Evolutionary conservation across 1,140 invertebrate species (phyloP).

Genomic region (Heliconius hewitsoni): DNA sequence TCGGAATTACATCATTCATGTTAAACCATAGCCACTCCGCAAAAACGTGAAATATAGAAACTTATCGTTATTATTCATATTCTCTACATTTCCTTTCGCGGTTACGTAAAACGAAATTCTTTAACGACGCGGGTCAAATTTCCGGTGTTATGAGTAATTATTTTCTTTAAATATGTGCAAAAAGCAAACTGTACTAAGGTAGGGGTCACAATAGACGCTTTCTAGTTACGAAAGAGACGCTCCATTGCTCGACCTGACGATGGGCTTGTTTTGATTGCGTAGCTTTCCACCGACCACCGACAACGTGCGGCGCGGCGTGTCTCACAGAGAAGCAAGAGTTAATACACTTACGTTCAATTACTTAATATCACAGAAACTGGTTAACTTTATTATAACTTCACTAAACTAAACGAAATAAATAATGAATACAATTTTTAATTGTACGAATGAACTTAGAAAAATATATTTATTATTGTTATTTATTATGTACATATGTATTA

Average conservation of each 20-base stretch:
- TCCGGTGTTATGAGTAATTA: conserved; percentile 37
- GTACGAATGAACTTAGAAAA: too few species aligned
- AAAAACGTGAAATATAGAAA: conserved; percentile 5
- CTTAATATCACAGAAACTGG: background rate
- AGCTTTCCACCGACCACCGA: conserved; percentile 20
- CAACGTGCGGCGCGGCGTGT: background rate
- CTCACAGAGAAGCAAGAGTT: conserved; percentile 21
- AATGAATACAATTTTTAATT: too few species aligned
- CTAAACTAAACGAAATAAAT: too few species aligned
- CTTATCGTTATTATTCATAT: conserved; percentile 1
- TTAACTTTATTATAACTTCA: background rate
- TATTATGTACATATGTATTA: too few species aligned
- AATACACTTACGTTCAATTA: conserved; percentile 28
- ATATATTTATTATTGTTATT: too few species aligned
- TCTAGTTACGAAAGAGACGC: conserved; percentile 69
- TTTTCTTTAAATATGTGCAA: conserved; percentile 43
- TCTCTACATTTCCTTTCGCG: conserved; percentile 10
- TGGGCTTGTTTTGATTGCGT: conserved; percentile 31
- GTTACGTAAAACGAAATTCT: conserved; percentile 35
- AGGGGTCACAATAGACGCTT: conserved; percentile 54
- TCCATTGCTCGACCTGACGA: conserved; percentile 36
- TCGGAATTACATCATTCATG: conserved; percentile 27
- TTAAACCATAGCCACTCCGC: background rate
- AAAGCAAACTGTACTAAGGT: conserved; percentile 43
- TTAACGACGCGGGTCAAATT: conserved; percentile 30